Evolutionary conservation across 2,888 invertebrate species (phyloP).

Genomic region (Drosophila algonquin): DNA sequence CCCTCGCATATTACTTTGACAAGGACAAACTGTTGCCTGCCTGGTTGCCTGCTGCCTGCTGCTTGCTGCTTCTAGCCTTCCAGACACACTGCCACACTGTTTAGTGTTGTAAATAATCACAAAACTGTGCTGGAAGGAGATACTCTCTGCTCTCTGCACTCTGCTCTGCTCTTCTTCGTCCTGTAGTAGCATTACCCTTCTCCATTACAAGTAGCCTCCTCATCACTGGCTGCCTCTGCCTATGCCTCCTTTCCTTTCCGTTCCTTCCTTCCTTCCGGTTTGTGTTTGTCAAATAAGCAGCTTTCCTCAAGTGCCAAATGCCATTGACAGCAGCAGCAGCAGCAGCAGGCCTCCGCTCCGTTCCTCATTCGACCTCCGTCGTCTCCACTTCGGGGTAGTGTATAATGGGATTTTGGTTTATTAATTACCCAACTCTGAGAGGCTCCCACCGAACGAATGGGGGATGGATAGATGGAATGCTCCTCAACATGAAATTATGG

Average conservation of each 20-base stretch:
- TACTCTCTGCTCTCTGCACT: not conserved
- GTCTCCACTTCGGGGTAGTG: conserved; percentile 15
- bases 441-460: not conserved
- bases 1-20: conserved; percentile 40
- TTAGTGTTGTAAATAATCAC: conserved; percentile 59
- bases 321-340: conserved; percentile 35
- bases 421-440: conserved; percentile 40
- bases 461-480: not conserved
- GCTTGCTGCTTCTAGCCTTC: conserved; percentile 1
- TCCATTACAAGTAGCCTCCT: not conserved
- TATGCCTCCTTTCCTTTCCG: conserved; percentile 8
- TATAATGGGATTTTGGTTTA: conserved; percentile 49
- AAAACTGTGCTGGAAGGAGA: conserved; percentile 41
- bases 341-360: not conserved
- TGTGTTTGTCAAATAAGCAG: conserved; percentile 62
- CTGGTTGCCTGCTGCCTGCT: conserved; percentile 15
- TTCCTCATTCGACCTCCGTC: not conserved
- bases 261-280: conserved; percentile 45
- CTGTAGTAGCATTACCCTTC: not conserved
- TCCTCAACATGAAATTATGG: conserved; percentile 33
- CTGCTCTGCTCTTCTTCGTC: not conserved
- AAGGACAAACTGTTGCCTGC: conserved; percentile 58
- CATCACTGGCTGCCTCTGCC: not conserved
- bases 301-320: conserved; percentile 70
- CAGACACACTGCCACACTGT: conserved; percentile 5